Base-by-base conservation (phyloP, 2,113 vertebrate genomes). In the Brevimyrus niger region DNA sequence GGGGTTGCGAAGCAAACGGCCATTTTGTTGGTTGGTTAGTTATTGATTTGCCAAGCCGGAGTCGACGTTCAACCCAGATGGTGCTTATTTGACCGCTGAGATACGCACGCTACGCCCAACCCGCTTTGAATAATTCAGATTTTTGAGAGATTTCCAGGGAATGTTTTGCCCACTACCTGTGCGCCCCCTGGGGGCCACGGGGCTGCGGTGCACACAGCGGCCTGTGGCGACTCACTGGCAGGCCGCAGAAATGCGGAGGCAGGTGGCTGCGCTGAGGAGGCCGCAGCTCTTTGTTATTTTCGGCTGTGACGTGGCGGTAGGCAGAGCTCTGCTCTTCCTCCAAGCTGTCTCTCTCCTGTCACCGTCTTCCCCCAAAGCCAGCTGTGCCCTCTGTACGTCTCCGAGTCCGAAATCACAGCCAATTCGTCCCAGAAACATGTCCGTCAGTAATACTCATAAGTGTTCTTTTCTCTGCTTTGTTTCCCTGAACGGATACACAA, bases 181-280 rank as follows among this genome's bases (percentile, higher is more conserved):
- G 4, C 13, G 3, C 27, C 31, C 13, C 15, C 11, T 2, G 31
- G 31, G 4, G 69, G 13, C 38, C 15, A 17, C 1, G 23, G n/a
- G 61, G 23, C 55, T 9, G 7, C 47, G 42, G 88, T 90, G 88
- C 88, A 4, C 89, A 82, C 23, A 31, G 53, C 84, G 86, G 44
- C 47, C 84, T 9, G 4, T 23, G 51, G 10, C 89, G 89, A 90
- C 87, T 47, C 48, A 6, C 48, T 13, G 91, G 92, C 92, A 91
- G 88, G 88, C 55, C 61, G 61, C 84, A 91, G 92, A 92, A 89
- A 90, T 92, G 89, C 58, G 47, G 88, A 92, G 91, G 90, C 65
- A 83, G 91, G 90, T 90, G 91, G 58, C 88, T 35, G 84, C 90
- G 86, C 88, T 86, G 87, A 88, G 88, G 86, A 87, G 88, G 88